Evolutionary conservation across 35 echinoderm and acorn worm species (phyloP), one percentile per base, ranked within the genome.

Genomic region (Ophiothrix spiculata): DNA sequence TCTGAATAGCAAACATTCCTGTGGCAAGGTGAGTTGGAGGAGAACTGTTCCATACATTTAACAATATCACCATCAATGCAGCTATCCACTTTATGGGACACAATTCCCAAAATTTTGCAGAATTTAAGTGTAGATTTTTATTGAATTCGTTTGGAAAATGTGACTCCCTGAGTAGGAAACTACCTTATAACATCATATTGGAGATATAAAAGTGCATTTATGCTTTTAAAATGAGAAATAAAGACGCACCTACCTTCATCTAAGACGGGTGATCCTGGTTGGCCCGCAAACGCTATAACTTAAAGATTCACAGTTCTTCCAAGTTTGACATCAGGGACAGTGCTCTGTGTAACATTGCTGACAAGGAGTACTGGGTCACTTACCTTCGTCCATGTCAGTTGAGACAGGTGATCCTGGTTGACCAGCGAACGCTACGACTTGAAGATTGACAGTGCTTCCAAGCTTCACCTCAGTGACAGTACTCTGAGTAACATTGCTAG

Each of bases 391-490:
- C 17, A 25, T 1, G 29, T 6, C 60, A 12, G 29, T n/a, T 69
- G 60, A 69, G 16, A 4, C 60, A 25, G 60, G 60, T 69, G 60
- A 69, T 69, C 60, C 29, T 2, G 60, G 60, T 25, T 37, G 25
- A 38, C 82, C 33, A 1, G 88, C 36, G 8, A 90, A 64, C 23
- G 88, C 88, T 40, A 90, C 46, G 23, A 90, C 73, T 77, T 90
- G 88, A 36, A 84, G 63, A 31, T 74, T 54, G 31, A 84, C 39
- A 31, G 80, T 84, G 40, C 63, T 83, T 0, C 88, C 88, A 56
- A 74, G 80, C 63, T 81, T 90, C 25, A 90, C 3, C n/a, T 33
- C 38, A 4, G 63, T 41, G 1, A 83, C 56, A 11, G 88, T 90
- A 46, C 80, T 75, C 21, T 38, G 80, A 34, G 88, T 84, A 0